These are phyloP conservation scores for Dasyornis broadbenti DNA, from an alignment of 2,113 vertebrate species.

Conservation along the genomic window DNA sequence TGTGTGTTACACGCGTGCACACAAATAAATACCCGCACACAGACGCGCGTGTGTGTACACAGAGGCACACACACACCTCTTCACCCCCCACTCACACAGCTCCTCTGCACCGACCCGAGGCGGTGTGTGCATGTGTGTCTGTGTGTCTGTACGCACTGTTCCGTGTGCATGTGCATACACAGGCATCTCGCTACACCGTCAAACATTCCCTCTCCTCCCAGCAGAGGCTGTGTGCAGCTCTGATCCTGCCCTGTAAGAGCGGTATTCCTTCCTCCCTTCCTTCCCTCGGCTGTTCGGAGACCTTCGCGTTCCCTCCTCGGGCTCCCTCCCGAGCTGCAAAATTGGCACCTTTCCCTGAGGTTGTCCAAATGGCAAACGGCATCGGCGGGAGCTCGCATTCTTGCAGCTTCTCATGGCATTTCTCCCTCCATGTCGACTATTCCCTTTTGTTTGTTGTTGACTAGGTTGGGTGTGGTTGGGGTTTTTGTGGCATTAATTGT, in stretches of 20 bases:
- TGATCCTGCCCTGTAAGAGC: constrained; percentile 39
- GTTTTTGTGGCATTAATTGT: constrained; percentile 66
- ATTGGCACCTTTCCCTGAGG: constrained; percentile 67
- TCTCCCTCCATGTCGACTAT: constrained; percentile 64
- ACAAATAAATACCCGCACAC: not conserved
- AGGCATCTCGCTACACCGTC: constrained; percentile 20
- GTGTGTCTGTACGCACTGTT: constrained; percentile 14
- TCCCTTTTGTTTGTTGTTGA: constrained; percentile 79
- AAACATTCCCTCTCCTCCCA: constrained; percentile 68
- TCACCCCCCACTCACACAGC: not conserved
- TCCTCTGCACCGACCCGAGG: not conserved
- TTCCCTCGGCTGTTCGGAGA: constrained; percentile 42
- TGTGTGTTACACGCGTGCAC: not conserved
- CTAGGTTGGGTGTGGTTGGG: constrained; percentile 61
- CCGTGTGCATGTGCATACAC: constrained; percentile 41
- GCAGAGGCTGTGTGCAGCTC: constrained; percentile 65
- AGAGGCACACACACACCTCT: not conserved
- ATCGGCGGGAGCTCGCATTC: constrained; percentile 57
- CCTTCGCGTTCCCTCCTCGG: constrained; percentile 24
- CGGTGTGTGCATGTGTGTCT: not conserved
- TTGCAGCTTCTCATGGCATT: constrained; percentile 66
- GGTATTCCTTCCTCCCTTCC: constrained; percentile 42
- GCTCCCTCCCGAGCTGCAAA: constrained; percentile 49
- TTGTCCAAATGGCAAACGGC: constrained; percentile 68
- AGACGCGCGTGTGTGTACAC: not conserved